phyloP scores from a whole-genome alignment of 92 coral and sea anemone genomes.

The Pocillopora grandis region DNA sequence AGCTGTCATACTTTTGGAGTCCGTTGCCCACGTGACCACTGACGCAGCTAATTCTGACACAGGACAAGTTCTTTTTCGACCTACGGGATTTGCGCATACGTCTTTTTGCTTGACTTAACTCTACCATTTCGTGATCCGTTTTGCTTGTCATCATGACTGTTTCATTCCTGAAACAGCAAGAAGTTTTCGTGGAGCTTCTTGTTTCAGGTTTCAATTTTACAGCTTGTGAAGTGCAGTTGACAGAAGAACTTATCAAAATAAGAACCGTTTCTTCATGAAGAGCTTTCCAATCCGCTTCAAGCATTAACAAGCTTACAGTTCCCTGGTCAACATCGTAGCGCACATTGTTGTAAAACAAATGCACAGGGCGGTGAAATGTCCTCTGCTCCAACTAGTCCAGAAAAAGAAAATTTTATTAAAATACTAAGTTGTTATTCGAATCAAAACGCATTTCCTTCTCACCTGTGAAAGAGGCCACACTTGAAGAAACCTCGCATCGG shows the following conservation, averaged over 20 bases:
- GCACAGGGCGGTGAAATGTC: slow-evolving; percentile 39
- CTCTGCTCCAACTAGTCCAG: slow-evolving; percentile 26
- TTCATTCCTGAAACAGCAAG: slow-evolving; percentile 8
- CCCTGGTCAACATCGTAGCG: slow-evolving; percentile 44
- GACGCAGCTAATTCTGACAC: slow-evolving; percentile 17
- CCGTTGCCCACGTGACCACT: neutral
- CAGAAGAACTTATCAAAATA: slow-evolving; percentile 23
- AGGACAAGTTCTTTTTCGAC: slow-evolving; percentile 6
- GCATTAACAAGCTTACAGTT: slow-evolving; percentile 39
- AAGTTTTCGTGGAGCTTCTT: neutral
- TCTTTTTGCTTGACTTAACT: neutral
- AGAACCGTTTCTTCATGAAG: slow-evolving; percentile 31
- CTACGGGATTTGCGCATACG: slow-evolving; percentile 8
- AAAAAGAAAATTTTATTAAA: neutral
- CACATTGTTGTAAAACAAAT: slow-evolving; percentile 53
- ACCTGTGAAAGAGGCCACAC: slow-evolving; percentile 42
- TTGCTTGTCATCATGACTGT: neutral
- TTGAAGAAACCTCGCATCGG: slow-evolving; percentile 20
- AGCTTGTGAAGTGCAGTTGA: neutral
- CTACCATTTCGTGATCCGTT: neutral
- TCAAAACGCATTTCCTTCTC: neutral
- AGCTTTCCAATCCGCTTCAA: slow-evolving; percentile 50
- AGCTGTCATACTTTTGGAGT: slow-evolving; percentile 39
- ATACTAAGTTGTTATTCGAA: neutral
- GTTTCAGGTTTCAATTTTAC: slow-evolving; percentile 16